Evolutionary conservation across 1,140 invertebrate species (phyloP), one percentile per base, ranked within the genome.

Genomic region (Phthorimaea operculella): DNA sequence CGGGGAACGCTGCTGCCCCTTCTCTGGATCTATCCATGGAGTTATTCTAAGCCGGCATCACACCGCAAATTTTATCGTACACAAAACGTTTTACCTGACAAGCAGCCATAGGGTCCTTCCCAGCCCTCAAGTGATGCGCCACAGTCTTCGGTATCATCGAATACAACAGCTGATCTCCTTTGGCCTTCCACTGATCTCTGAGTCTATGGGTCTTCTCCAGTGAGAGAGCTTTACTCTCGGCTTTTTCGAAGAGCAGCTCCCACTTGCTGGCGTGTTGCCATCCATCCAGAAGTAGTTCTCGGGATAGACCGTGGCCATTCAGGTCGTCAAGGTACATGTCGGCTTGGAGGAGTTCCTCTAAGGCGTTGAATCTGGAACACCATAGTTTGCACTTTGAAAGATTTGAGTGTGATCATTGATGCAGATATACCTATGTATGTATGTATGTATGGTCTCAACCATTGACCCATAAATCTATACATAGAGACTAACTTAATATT

Each of bases 231-330:
- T 92, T 86, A 79, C 92, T 88, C 70, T 94, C 92, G 7, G 92
- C 91, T 58, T 92, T 90, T 81, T 96, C 92, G 68, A 93, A 94
- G 87, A 94, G 90, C 58, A 93, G 87, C 80, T 94, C 93, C 56
- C 96, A 82, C 86, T 92, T 91, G 5, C 93, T 94, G 59, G 93
- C 91, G 77, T 96, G 94, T 67, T 96, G 94, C 93, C 93, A 96
- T 0, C 94, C 95, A 5, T 91, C 89, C 52, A 96, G 82, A 1
- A 96, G 92, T 86, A 96, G 89, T 78, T 96, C 94, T 39, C 92
- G 87, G 59, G 94, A 95, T 48, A 94, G 86, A 6, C 95, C 95
- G 68, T 95, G 94, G 1, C 92, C 90, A 79, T 95, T 96, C 17
- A 97, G 87, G 76, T 96, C 95, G 61, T 94, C 95, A 12, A 97